phyloP scores from a whole-genome alignment of 2,888 invertebrate genomes.

The Sinotaia quadrata region DNA sequence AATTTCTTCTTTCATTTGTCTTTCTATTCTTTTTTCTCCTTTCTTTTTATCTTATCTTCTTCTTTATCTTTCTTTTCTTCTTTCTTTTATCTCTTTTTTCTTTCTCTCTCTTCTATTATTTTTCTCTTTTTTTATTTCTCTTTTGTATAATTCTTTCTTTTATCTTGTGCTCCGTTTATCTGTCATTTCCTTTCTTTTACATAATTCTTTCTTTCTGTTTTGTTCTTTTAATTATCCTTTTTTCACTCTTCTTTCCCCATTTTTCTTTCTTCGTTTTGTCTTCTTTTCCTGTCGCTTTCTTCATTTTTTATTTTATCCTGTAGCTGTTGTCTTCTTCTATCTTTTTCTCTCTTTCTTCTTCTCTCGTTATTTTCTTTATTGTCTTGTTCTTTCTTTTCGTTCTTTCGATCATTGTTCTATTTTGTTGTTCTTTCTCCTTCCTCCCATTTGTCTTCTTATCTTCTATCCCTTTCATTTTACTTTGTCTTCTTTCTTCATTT shows the following conservation, averaged over 20 bases:
- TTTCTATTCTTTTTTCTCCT: not conserved
- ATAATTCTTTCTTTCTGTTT: no score
- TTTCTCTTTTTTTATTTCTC: conserved; percentile 1
- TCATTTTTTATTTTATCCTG: not conserved
- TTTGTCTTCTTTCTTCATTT: no score
- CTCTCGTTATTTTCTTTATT: no score
- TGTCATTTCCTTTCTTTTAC: not conserved
- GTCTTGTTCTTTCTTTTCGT: no score
- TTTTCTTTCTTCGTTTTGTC: not conserved
- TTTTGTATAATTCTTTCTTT: not conserved
- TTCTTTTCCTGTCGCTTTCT: not conserved
- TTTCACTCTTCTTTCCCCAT: not conserved
- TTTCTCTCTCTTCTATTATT: not conserved
- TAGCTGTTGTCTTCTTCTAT: no score
- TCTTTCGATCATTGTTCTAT: no score
- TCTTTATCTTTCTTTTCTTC: not conserved
- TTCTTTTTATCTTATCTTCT: not conserved
- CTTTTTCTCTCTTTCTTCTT: no score
- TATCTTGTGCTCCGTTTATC: not conserved
- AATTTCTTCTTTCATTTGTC: not conserved
- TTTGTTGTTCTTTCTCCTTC: no score
- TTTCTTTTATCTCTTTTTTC: not conserved
- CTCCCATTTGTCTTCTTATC: no score
- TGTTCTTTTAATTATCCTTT: no score
- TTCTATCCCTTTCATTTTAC: no score